Conservation (phyloP, 2,113 vertebrate species). For the Tricholaema leucomelas region DNA sequence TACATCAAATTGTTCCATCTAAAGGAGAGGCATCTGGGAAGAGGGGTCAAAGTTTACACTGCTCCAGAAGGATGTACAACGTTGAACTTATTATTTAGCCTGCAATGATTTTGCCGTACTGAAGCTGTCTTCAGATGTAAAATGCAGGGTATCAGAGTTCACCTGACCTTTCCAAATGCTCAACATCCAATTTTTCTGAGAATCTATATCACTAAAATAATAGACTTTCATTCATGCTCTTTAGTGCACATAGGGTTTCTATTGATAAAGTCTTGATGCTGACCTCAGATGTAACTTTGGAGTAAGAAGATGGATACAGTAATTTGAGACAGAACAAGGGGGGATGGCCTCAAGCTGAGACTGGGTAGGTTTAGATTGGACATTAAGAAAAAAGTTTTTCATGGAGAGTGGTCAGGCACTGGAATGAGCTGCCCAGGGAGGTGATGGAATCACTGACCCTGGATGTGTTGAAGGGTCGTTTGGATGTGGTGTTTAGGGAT, state of each 20-base stretch:
- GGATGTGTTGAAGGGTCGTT: too few relatives aligned
- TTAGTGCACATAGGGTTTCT: neutral
- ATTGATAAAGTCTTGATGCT: neutral
- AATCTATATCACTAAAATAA: neutral
- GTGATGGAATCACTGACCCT: too few relatives aligned
- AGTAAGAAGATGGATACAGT: neutral
- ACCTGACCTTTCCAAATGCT: neutral
- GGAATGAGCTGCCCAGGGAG: too few relatives aligned
- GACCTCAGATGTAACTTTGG: neutral
- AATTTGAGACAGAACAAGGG: too few relatives aligned
- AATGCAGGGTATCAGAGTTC: neutral
- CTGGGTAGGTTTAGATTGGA: too few relatives aligned
- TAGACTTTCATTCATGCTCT: neutral
- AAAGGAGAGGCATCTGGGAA: neutral
- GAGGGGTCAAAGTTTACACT: neutral
- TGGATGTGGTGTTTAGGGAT: too few relatives aligned
- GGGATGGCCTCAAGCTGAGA: too few relatives aligned
- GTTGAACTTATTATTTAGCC: neutral
- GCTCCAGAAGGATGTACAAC: neutral
- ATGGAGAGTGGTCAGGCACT: too few relatives aligned
- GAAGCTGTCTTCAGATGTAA: neutral
- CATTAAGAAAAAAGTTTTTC: too few relatives aligned
- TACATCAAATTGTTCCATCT: neutral
- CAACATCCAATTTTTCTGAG: neutral
- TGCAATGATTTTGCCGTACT: neutral